These are phyloP conservation scores for Amphimedon queenslandica DNA, from an alignment of 37 sponge, comb jelly and placozoan species.

Conservation along the genomic window DNA sequence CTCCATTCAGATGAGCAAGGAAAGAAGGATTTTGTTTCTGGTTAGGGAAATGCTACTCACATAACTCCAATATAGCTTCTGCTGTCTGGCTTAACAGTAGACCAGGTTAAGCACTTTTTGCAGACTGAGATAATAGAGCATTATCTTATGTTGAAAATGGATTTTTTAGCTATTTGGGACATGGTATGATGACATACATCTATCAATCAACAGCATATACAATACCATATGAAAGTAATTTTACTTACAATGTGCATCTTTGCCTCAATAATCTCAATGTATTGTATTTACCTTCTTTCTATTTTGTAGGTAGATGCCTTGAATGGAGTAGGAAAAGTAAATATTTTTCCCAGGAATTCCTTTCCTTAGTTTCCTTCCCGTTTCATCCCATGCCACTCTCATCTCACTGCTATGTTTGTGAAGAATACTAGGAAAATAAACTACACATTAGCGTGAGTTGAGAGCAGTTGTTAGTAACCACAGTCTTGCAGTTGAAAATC, in stretches of 20 bases:
- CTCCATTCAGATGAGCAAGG: slow-evolving; percentile 38
- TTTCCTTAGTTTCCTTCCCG: slow-evolving; percentile 45
- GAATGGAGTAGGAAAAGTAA: slow-evolving; percentile 53
- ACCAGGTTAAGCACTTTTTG: slow-evolving; percentile 15
- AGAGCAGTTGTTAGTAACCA: slow-evolving; percentile 23
- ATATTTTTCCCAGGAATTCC: slow-evolving; percentile 35
- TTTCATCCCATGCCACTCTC: slow-evolving; percentile 19
- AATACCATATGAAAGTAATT: too few species aligned
- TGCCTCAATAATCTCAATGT: neutral
- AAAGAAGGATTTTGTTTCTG: slow-evolving; percentile 27
- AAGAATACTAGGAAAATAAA: too few species aligned
- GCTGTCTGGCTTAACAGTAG: slow-evolving; percentile 21
- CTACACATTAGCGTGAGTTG: slow-evolving; percentile 40
- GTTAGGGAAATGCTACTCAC: slow-evolving; percentile 42
- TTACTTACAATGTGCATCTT: too few species aligned
- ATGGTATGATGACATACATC: slow-evolving; percentile 30
- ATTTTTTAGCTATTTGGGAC: slow-evolving; percentile 48
- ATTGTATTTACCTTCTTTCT: neutral
- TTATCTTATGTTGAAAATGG: slow-evolving; percentile 31
- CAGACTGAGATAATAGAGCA: slow-evolving; percentile 28
- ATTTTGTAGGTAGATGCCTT: slow-evolving; percentile 43
- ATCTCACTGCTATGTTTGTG: slow-evolving; percentile 25
- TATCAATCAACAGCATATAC: neutral
- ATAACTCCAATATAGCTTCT: slow-evolving; percentile 31
- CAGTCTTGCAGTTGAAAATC: slow-evolving; percentile 35